phyloP scores from a whole-genome alignment of 2,113 vertebrate genomes.

The Gallinago media region DNA sequence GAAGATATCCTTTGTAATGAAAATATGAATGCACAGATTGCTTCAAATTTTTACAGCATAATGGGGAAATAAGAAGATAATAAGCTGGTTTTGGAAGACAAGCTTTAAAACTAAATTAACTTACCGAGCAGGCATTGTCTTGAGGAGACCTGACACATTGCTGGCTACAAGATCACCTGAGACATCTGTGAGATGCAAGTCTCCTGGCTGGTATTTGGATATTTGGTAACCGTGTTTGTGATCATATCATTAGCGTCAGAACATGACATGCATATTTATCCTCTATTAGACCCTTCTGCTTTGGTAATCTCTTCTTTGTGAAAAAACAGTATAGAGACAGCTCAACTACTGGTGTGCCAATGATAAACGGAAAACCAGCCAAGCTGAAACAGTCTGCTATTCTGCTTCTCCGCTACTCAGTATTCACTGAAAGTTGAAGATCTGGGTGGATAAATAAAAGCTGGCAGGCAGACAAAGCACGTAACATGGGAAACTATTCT shows the following conservation, averaged over 20 bases:
- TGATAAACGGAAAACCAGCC: neutral
- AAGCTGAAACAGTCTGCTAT: neutral
- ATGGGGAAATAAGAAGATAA: neutral
- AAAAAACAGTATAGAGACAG: neutral
- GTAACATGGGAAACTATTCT: neutral
- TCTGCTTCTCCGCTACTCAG: neutral
- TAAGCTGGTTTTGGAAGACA: neutral
- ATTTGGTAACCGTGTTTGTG: neutral
- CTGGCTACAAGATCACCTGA: neutral
- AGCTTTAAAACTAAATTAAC: conserved; percentile 10
- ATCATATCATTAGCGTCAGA: neutral
- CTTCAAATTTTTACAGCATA: neutral
- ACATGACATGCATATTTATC: neutral
- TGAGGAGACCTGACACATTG: neutral
- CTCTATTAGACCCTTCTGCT: neutral
- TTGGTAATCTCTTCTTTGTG: neutral
- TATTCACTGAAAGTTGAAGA: neutral
- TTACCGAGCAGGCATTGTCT: conserved; percentile 19
- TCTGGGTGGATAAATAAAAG: neutral
- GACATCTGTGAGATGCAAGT: conserved; percentile 9
- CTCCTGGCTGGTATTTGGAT: neutral
- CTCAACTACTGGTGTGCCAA: neutral
- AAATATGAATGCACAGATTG: neutral
- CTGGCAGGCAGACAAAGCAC: neutral
- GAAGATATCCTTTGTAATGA: neutral